phyloP scores from a whole-genome alignment of 2,888 invertebrate species.

The Barypeithes pellucidus region DNA sequence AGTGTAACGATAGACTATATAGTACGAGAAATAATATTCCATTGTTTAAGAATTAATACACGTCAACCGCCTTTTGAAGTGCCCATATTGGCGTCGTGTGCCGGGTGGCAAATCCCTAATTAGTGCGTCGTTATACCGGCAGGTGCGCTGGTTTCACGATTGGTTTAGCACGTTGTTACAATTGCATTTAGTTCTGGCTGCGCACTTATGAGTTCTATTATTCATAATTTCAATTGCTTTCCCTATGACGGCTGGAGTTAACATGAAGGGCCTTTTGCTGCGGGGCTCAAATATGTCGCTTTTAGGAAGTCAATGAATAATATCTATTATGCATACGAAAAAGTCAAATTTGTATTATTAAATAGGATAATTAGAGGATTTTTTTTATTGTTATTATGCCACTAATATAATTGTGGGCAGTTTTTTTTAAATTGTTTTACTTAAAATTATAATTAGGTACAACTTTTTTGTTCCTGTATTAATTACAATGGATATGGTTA shows the following conservation, averaged over 20 bases:
- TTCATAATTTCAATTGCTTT: constrained; percentile 33
- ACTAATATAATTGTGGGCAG: no score
- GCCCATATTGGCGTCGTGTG: constrained; percentile 54
- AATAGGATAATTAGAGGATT: no score
- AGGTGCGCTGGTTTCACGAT: constrained; percentile 63
- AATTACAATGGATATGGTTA: no score
- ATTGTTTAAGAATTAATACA: constrained; percentile 4
- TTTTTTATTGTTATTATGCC: no score
- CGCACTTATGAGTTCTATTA: constrained; percentile 48
- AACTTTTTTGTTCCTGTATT: no score
- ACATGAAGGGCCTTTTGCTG: constrained; percentile 38
- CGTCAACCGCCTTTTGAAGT: constrained; percentile 10
- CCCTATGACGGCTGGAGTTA: constrained; percentile 31
- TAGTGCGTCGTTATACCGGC: constrained; percentile 60
- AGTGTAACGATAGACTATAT: no score
- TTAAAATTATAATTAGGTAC: no score
- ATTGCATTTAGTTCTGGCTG: constrained; percentile 56
- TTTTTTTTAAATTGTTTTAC: no score
- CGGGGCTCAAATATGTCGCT: constrained; percentile 33
- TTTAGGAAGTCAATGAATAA: constrained; percentile 35
- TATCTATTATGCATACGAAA: constrained; percentile 38
- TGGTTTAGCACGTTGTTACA: constrained; percentile 62
- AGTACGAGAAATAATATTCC: no score
- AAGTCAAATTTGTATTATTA: constrained; percentile 30
- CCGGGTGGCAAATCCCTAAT: constrained; percentile 62